A percentile compares a stretch with the other conserved stretches of the same genome.
These are phyloP conservation scores for Maniola jurtina DNA, from an alignment of 1,140 invertebrate genomes.

Conservation along the genomic window DNA sequence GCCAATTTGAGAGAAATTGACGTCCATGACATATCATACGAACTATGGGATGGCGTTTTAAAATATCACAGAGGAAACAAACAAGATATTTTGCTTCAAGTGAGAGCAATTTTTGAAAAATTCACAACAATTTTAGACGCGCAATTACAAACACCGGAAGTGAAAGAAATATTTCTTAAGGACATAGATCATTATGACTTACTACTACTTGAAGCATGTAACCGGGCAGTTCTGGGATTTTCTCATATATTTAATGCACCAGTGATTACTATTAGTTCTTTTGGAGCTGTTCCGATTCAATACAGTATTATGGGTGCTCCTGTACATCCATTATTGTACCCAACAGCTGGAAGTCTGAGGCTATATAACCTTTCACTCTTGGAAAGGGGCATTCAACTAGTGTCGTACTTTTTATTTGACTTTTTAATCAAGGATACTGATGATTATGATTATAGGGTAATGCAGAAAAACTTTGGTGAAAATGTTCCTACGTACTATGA, in stretches of 20 bases:
- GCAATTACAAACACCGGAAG: constrained; percentile 43
- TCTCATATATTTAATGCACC: constrained; percentile 63
- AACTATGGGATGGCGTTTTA: constrained; percentile 34
- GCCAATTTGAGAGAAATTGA: constrained; percentile 51
- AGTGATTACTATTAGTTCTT: constrained; percentile 60
- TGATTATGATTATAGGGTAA: constrained; percentile 43
- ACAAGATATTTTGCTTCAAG: constrained; percentile 22
- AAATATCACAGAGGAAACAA: constrained; percentile 14
- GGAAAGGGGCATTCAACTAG: constrained; percentile 49
- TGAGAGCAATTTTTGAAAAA: constrained; percentile 26
- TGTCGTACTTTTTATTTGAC: constrained; percentile 28
- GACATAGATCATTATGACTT: constrained; percentile 52
- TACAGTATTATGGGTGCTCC: constrained; percentile 64
- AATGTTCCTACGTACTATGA: constrained; percentile 57
- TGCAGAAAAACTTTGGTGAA: constrained; percentile 59
- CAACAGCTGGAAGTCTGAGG: constrained; percentile 48
- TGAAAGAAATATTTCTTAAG: constrained; percentile 46
- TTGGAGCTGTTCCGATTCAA: constrained; percentile 33
- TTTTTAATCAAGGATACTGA: constrained; percentile 12
- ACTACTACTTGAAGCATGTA: constrained; percentile 48
- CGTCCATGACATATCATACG: constrained; percentile 43
- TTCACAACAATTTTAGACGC: constrained; percentile 36
- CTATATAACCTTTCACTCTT: constrained; percentile 43
- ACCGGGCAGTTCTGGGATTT: constrained; percentile 43
- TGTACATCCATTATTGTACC: constrained; percentile 69